phyloP scores from a whole-genome alignment of 2,888 invertebrate genomes.

The Quadroppia sp. region DNA sequence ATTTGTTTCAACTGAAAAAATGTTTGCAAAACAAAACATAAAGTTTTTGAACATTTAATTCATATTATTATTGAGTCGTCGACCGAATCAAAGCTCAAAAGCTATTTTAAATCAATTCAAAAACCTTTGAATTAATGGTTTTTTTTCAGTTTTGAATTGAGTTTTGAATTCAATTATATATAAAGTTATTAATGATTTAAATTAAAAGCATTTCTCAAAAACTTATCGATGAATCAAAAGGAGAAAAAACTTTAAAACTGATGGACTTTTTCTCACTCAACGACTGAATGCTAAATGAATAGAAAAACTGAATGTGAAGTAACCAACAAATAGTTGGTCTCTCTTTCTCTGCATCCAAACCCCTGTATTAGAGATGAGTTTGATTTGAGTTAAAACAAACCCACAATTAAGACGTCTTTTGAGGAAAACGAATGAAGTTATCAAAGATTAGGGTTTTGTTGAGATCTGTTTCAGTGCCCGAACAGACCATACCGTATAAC shows the following conservation, averaged over 20 bases:
- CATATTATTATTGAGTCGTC: no score
- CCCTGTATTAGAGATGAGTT: background rate
- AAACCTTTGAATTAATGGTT: background rate
- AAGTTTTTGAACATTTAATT: no score
- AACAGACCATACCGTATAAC: slow-evolving; percentile 20
- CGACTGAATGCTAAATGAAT: background rate
- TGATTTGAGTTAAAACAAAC: slow-evolving; percentile 1
- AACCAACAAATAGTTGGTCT: background rate
- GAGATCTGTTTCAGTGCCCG: slow-evolving; percentile 17
- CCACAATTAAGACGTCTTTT: slow-evolving; percentile 29
- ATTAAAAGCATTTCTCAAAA: slow-evolving; percentile 5
- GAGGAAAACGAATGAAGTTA: slow-evolving; percentile 33
- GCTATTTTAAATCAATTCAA: slow-evolving; percentile 6
- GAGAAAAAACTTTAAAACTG: background rate
- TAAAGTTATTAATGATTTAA: background rate
- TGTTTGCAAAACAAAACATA: no score
- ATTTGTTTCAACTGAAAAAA: no score
- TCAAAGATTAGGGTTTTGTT: slow-evolving; percentile 29
- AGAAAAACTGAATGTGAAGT: background rate
- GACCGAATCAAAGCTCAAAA: background rate
- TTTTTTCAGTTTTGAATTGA: background rate
- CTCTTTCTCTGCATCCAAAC: background rate
- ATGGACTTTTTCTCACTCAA: background rate
- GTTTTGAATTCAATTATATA: background rate
- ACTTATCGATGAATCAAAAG: background rate